These are phyloP conservation scores for Carterocephalus palaemon DNA, from an alignment of 2,888 invertebrate species.

Conservation along the genomic window DNA sequence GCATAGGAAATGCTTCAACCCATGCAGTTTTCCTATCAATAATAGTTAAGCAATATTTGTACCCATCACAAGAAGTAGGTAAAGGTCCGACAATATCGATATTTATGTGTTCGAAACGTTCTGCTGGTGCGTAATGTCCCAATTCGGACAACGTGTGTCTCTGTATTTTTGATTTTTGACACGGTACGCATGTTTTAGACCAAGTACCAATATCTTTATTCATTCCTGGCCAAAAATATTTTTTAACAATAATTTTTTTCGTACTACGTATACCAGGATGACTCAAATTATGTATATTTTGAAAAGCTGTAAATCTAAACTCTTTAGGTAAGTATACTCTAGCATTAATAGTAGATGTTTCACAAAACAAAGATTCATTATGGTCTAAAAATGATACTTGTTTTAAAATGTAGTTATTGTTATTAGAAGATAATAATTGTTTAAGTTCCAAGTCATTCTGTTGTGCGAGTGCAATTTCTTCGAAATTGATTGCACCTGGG, in stretches of 20 bases:
- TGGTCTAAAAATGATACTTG: not conserved
- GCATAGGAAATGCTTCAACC: slow-evolving; percentile 1
- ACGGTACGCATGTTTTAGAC: slow-evolving; percentile 6
- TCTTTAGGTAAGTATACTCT: not conserved
- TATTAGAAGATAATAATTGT: not conserved
- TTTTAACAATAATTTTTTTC: not conserved
- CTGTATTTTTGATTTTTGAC: slow-evolving; percentile 4
- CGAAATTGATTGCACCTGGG: not conserved
- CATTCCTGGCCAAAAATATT: slow-evolving; percentile 8
- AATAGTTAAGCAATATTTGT: not conserved
- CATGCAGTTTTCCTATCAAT: not conserved
- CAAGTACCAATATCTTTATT: slow-evolving; percentile 1
- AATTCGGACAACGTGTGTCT: not conserved
- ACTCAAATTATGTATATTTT: not conserved
- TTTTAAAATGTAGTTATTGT: not conserved
- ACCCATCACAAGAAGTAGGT: not conserved
- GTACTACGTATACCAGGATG: not conserved
- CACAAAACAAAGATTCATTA: not conserved
- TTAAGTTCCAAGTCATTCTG: not conserved
- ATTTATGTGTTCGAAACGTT: slow-evolving; percentile 7
- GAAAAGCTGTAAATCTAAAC: not conserved
- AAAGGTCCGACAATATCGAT: not conserved
- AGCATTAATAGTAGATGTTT: not conserved
- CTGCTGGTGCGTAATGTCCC: not conserved
- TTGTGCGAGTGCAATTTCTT: not conserved